Conservation (phyloP, 2,797 vertebrate species). For the Prunella strophiata region DNA sequence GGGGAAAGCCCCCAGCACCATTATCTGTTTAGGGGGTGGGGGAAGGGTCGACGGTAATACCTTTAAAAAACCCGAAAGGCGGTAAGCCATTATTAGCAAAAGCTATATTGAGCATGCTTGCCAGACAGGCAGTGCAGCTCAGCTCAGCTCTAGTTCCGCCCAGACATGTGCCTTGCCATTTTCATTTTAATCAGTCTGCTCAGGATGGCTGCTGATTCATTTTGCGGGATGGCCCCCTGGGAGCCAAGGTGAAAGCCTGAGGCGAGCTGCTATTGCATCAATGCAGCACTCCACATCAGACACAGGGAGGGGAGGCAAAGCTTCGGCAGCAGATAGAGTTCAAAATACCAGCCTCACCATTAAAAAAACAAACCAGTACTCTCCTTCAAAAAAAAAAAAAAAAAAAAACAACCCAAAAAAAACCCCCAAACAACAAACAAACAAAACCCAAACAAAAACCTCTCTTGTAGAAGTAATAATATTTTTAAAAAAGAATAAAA, state of each 20-base stretch:
- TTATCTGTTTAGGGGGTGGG: constrained; percentile 19
- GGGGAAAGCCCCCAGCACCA: neutral
- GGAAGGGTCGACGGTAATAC: constrained; percentile 66
- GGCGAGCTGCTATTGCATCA: constrained; percentile 76
- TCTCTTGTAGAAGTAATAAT: neutral
- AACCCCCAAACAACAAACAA: neutral
- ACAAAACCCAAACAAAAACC: neutral
- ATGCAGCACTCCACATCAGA: constrained; percentile 72
- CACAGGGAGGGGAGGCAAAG: constrained; percentile 41
- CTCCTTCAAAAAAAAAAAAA: neutral
- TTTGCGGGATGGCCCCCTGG: constrained; percentile 83
- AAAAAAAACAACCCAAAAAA: neutral
- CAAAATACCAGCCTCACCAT: constrained; percentile 37
- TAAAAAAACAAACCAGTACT: constrained; percentile 10
- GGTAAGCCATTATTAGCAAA: constrained; percentile 87
- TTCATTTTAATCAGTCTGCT: constrained; percentile 85
- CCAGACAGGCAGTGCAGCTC: constrained; percentile 85
- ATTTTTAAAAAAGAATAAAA: neutral
- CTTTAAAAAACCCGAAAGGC: constrained; percentile 75
- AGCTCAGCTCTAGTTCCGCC: constrained; percentile 80
- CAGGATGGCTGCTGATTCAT: constrained; percentile 86
- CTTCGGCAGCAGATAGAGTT: constrained; percentile 6
- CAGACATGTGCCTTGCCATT: constrained; percentile 86
- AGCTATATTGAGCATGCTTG: constrained; percentile 87
- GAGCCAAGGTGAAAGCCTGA: constrained; percentile 79